These are phyloP conservation scores for Ranitomeya variabilis DNA, from an alignment of 2,113 vertebrate genomes.

Conservation along the genomic window DNA sequence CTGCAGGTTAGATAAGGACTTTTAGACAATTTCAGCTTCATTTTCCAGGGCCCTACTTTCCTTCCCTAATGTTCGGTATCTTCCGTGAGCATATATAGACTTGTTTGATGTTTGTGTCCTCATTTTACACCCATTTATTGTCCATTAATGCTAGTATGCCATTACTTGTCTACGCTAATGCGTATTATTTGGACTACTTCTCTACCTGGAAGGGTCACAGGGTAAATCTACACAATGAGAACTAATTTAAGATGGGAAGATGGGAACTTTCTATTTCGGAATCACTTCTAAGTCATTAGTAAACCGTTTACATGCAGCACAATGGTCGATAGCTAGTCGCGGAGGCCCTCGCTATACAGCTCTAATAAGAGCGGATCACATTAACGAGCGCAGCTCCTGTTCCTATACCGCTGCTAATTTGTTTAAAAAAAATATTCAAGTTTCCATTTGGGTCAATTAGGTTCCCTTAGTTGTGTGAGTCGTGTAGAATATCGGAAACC, in stretches of 20 bases:
- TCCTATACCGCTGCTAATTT: not conserved
- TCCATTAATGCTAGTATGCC: not conserved
- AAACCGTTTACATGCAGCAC: conserved; percentile 6
- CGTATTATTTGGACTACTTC: not conserved
- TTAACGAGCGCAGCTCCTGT: conserved; percentile 7
- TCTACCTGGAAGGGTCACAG: not conserved
- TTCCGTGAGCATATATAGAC: too few relatives aligned
- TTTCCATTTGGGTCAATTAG: conserved; percentile 17
- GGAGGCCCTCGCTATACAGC: conserved; percentile 8
- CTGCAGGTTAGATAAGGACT: not conserved
- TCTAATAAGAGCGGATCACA: conserved; percentile 6
- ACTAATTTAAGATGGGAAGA: not conserved
- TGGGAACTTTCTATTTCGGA: not conserved
- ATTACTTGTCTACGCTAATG: not conserved
- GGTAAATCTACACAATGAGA: not conserved
- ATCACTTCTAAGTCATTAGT: conserved; percentile 26
- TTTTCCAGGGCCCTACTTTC: not conserved
- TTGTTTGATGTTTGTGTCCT: not conserved
- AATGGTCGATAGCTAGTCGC: not conserved
- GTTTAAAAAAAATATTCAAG: not conserved
- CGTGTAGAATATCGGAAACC: not conserved
- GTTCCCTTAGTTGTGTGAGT: not conserved
- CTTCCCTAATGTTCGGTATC: not conserved
- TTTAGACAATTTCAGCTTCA: not conserved
- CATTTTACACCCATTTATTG: not conserved